A percentile compares a stretch with the other conserved stretches of the same genome.
These are phyloP conservation scores for Gobio occitaniae DNA, from an alignment of 2,797 vertebrate species.

Conservation along the genomic window DNA sequence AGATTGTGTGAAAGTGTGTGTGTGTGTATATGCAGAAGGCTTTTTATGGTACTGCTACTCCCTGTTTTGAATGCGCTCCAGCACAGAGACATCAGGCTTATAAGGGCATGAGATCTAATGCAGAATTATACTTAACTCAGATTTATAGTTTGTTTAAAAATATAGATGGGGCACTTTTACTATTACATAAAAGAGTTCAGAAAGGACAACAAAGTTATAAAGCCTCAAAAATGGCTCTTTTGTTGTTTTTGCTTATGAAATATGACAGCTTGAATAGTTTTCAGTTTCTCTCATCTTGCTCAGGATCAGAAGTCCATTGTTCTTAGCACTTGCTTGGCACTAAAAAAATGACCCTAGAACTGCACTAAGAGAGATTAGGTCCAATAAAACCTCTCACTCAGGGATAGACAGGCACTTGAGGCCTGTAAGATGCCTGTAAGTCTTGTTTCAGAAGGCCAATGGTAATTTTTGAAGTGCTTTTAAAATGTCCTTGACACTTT, in stretches of 20 bases:
- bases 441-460: conserved; percentile 13
- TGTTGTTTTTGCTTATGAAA: neutral
- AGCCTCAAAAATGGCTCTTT: conserved; percentile 4
- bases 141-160: conserved; percentile 52
- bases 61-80: conserved; percentile 36
- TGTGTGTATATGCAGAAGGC: conserved; percentile 57
- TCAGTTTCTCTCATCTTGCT: neutral
- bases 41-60: conserved; percentile 66
- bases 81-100: conserved; percentile 52
- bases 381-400: conserved; percentile 40
- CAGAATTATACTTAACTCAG: conserved; percentile 22
- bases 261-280: neutral
- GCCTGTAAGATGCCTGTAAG: conserved; percentile 22
- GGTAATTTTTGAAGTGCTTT: neutral
- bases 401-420: conserved; percentile 31
- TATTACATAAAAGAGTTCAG: conserved; percentile 15
- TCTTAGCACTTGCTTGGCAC: neutral
- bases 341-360: neutral
- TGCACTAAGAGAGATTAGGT: conserved; percentile 15
- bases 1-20: conserved; percentile 45
- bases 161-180: conserved; percentile 14
- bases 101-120: conserved; percentile 54
- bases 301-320: neutral
- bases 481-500: neutral
- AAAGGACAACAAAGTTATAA: neutral